Evolutionary conservation across 2,888 invertebrate species (phyloP).

Genomic region (Drosophila birchii): DNA sequence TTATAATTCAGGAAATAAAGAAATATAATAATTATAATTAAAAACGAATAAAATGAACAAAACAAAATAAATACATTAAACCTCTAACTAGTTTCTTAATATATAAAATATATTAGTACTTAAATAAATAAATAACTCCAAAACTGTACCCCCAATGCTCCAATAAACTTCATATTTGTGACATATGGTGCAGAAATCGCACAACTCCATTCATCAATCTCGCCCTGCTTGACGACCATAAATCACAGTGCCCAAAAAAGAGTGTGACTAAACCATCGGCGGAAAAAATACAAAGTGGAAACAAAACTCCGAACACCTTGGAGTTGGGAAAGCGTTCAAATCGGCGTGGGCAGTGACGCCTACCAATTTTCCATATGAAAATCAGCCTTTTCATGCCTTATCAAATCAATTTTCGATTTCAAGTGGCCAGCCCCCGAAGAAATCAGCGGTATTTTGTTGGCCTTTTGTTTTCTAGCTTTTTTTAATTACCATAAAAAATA

Average conservation of each 20-base stretch:
- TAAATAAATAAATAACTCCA: not conserved
- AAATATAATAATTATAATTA: too few relatives aligned
- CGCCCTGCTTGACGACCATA: constrained; percentile 26
- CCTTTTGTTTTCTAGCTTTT: constrained; percentile 57
- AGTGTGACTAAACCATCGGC: constrained; percentile 45
- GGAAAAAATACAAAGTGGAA: constrained; percentile 11
- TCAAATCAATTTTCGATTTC: constrained; percentile 61
- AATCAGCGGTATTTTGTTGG: constrained; percentile 51
- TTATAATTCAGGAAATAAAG: not conserved
- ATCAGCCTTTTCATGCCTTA: constrained; percentile 61
- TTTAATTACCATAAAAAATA: constrained; percentile 66
- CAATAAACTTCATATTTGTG: constrained; percentile 35
- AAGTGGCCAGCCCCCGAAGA: constrained; percentile 28
- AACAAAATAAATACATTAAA: not conserved
- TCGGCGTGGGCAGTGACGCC: constrained; percentile 67
- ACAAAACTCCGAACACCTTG: constrained; percentile 22
- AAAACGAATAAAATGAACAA: not conserved
- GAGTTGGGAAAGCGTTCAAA: constrained; percentile 65
- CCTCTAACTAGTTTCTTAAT: too few relatives aligned
- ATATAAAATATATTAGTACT: not conserved
- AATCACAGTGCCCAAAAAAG: constrained; percentile 29
- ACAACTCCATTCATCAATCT: constrained; percentile 48
- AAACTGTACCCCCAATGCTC: constrained; percentile 10
- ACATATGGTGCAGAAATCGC: constrained; percentile 25
- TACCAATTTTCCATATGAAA: constrained; percentile 55